Conservation (phyloP, 2,113 vertebrate species). For the Xerus inauris region DNA sequence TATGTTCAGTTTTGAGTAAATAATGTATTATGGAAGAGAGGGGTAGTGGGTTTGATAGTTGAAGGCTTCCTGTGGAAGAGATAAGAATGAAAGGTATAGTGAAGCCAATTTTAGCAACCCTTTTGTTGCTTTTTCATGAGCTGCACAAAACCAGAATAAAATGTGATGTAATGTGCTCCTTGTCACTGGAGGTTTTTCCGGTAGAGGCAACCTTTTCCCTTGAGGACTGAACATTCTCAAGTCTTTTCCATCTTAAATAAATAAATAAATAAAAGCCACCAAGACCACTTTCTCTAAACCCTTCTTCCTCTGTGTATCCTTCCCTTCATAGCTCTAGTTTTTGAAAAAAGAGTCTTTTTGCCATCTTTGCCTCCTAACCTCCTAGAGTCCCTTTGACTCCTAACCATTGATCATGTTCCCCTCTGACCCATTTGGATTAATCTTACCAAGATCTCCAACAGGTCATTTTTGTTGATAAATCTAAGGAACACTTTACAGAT, state of each 20-base stretch:
- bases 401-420: not conserved
- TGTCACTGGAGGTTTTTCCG: not conserved
- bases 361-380: not conserved
- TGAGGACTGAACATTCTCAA: not conserved
- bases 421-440: not conserved
- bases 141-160: not conserved
- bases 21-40: not conserved
- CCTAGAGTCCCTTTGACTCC: not conserved
- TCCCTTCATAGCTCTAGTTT: not conserved
- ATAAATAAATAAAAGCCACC: not conserved
- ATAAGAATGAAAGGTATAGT: not conserved
- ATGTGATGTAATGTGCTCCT: not conserved
- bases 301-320: not conserved
- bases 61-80: constrained; percentile 9
- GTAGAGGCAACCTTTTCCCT: not conserved
- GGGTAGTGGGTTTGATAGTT: not conserved
- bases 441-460: not conserved
- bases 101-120: not conserved
- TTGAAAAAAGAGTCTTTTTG: not conserved
- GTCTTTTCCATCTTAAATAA: not conserved
- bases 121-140: not conserved
- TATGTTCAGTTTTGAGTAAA: constrained; percentile 9
- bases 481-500: not conserved
- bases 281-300: not conserved
- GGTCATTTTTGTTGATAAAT: not conserved